Evolutionary conservation across 2,888 invertebrate genomes (phyloP).

Genomic region (Diploptera punctata): DNA sequence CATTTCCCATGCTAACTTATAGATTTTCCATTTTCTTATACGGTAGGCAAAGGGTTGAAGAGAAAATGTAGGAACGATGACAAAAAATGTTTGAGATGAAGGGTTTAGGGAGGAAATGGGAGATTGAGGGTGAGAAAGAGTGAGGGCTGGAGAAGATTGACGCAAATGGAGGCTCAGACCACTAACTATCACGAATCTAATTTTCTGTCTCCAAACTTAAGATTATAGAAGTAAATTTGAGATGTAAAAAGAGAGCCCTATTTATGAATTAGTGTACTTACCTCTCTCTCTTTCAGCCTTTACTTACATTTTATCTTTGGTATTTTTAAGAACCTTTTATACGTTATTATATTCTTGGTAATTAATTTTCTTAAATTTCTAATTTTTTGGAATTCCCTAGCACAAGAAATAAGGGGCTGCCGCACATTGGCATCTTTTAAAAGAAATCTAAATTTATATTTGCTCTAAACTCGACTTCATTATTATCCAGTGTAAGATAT

Average conservation of each 20-base stretch:
- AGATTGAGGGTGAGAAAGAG: not conserved
- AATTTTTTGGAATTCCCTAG: too few species aligned
- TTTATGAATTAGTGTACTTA: not conserved
- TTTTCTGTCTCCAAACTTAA: slow-evolving; percentile 25
- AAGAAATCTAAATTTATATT: too few species aligned
- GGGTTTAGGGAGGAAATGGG: not conserved
- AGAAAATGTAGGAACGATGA: not conserved
- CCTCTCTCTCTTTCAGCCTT: not conserved
- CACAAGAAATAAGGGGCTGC: too few species aligned
- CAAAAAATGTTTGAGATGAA: not conserved
- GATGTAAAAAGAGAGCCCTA: not conserved
- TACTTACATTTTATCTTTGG: not conserved
- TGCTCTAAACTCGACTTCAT: too few species aligned
- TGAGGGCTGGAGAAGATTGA: slow-evolving; percentile 7
- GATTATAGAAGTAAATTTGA: not conserved
- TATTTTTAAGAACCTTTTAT: too few species aligned
- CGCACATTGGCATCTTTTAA: too few species aligned
- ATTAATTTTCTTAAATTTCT: too few species aligned
- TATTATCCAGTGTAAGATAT: too few species aligned
- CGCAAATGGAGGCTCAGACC: slow-evolving; percentile 30
- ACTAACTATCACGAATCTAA: slow-evolving; percentile 37
- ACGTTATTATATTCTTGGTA: too few species aligned
- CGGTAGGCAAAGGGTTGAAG: not conserved
- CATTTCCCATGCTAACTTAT: slow-evolving; percentile 14
- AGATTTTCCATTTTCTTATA: slow-evolving; percentile 35